A percentile compares a stretch with the other conserved stretches of the same genome.
These are phyloP conservation scores for Silurus meridionalis DNA, from an alignment of 2,113 vertebrate genomes.

Conservation along the genomic window DNA sequence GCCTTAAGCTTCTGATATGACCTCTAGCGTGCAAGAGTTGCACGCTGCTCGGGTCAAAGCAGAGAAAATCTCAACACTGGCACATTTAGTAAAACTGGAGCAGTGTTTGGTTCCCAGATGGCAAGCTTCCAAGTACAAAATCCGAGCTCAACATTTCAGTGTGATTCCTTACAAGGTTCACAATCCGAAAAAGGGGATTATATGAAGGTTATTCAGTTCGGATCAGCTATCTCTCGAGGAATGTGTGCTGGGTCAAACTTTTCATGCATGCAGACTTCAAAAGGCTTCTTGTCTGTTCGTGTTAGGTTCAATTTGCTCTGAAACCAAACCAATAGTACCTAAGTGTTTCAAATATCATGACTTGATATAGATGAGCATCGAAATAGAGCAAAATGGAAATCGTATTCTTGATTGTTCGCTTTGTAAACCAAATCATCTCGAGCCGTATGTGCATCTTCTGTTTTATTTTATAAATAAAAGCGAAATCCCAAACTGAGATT, in stretches of 20 bases:
- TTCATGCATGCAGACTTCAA: conserved; percentile 25
- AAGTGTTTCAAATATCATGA: background rate
- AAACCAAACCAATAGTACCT: background rate
- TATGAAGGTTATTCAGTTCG: conserved; percentile 22
- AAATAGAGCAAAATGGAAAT: background rate
- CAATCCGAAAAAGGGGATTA: conserved; percentile 1
- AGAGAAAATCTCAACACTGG: conserved; percentile 20
- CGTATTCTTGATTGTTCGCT: background rate
- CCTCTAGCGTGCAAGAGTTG: background rate
- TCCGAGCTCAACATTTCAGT: conserved; percentile 15
- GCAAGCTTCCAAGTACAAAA: conserved; percentile 14
- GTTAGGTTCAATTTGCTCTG: conserved; percentile 5
- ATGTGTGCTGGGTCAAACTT: conserved; percentile 1
- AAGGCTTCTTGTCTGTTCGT: conserved; percentile 19
- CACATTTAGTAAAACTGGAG: conserved; percentile 63
- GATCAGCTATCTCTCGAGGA: background rate
- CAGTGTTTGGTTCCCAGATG: conserved; percentile 58
- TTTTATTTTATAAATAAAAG: background rate
- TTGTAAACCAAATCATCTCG: background rate
- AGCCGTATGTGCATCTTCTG: background rate
- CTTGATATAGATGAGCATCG: background rate
- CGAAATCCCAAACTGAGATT: background rate
- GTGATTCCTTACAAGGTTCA: conserved; percentile 12
- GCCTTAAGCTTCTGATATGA: background rate
- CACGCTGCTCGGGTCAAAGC: conserved; percentile 49